Percentiles rank a stretch among this genome's conserved stretches.
Conservation (phyloP, 2,888 invertebrate genomes). For the Rutpela maculata region DNA sequence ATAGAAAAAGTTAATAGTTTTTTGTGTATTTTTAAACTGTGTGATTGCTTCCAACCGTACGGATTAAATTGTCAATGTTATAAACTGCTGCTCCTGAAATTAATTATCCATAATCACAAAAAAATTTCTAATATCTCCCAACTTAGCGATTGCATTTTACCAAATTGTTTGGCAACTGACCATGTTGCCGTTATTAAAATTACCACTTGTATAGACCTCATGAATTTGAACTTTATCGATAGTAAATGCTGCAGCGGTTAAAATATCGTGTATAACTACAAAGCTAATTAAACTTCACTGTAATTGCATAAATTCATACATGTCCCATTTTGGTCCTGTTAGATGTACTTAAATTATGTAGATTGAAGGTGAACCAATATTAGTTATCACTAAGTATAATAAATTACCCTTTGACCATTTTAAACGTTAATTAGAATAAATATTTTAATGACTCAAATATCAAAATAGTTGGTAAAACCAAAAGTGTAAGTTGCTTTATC, state of each 20-base stretch:
- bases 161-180: not conserved
- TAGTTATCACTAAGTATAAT: no score
- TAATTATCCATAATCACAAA: not conserved
- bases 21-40: no score
- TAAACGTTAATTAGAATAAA: no score
- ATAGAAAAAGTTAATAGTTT: no score
- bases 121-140: not conserved
- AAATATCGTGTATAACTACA: conserved; percentile 8
- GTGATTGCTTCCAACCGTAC: not conserved
- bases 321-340: not conserved
- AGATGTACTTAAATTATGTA: not conserved
- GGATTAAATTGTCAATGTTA: not conserved
- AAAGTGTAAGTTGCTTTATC: no score
- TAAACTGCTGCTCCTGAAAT: not conserved
- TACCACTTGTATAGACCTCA: not conserved
- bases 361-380: no score
- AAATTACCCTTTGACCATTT: no score
- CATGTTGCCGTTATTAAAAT: not conserved
- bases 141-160: not conserved
- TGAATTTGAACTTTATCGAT: conserved; percentile 16
- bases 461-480: no score
- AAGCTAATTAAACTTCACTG: not conserved
- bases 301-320: conserved; percentile 9
- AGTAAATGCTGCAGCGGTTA: conserved; percentile 10
- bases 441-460: no score